Evolutionary conservation across 2,113 vertebrate species (phyloP).

Genomic region (Oncorhynchus tshawytscha): DNA sequence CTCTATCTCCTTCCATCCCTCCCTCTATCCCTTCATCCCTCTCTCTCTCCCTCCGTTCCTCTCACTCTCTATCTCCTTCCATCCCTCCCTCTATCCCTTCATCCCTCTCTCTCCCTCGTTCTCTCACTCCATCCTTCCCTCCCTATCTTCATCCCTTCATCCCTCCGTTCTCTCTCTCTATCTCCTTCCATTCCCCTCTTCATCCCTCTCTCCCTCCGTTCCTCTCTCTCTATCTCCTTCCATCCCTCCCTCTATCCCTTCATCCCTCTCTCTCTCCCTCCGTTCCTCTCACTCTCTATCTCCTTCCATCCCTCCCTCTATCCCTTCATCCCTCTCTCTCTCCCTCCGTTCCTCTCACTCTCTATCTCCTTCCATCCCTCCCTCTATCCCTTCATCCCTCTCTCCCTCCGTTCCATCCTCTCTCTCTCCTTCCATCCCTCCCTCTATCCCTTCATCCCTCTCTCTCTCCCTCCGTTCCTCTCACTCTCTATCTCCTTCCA

Average conservation of each 20-base stretch:
- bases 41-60: neutral
- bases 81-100: neutral
- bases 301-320: neutral
- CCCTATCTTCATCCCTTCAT: neutral
- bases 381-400: neutral
- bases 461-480: neutral
- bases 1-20: slow-evolving; percentile 26
- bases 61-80: slow-evolving; percentile 36
- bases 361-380: slow-evolving; percentile 49
- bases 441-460: neutral
- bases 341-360: slow-evolving; percentile 19
- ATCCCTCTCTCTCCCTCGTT: neutral
- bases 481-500: slow-evolving; percentile 40
- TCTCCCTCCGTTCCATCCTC: slow-evolving; percentile 2
- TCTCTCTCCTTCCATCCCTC: slow-evolving; percentile 38
- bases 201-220: neutral
- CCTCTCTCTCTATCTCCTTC: slow-evolving; percentile 37
- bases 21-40: neutral
- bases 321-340: neutral
- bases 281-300: slow-evolving; percentile 40
- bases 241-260: neutral
- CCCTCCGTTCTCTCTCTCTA: too few species aligned
- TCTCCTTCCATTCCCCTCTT: too few species aligned
- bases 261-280: neutral
- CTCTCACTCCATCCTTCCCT: slow-evolving; percentile 40